Evolutionary conservation across 2,113 vertebrate genomes (phyloP).

Genomic region (Lates calcarifer): DNA sequence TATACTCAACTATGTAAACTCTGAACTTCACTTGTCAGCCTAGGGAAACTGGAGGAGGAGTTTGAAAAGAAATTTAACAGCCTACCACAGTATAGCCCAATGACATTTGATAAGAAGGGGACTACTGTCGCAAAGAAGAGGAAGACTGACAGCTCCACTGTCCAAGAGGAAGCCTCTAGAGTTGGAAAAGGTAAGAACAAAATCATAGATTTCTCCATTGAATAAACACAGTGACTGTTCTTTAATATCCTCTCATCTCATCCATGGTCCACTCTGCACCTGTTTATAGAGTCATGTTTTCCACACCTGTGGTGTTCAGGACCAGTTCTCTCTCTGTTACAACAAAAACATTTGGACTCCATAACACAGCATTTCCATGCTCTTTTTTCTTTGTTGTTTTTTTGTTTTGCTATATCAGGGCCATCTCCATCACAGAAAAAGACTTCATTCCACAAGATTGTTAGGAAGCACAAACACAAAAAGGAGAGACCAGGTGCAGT

Average conservation of each 20-base stretch:
- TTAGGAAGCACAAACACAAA: slow-evolving; percentile 96
- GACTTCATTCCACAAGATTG: slow-evolving; percentile 96
- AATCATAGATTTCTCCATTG: not conserved
- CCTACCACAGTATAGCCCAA: slow-evolving; percentile 95
- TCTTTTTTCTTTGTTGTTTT: slow-evolving; percentile 69
- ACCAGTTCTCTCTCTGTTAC: slow-evolving; percentile 27
- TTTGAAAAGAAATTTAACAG: slow-evolving; percentile 99
- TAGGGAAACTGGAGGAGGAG: slow-evolving; percentile 97
- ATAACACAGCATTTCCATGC: slow-evolving; percentile 81
- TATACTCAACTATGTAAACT: slow-evolving; percentile 12
- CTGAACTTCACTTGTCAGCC: slow-evolving; percentile 75
- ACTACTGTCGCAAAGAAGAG: slow-evolving; percentile 91
- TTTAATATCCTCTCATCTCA: slow-evolving; percentile 49
- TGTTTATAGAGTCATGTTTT: slow-evolving; percentile 32
- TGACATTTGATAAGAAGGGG: slow-evolving; percentile 97
- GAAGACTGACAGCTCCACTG: slow-evolving; percentile 84
- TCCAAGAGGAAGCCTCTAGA: slow-evolving; percentile 86
- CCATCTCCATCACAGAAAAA: slow-evolving; percentile 96
- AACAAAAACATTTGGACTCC: slow-evolving; percentile 52
- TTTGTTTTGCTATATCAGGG: slow-evolving; percentile 85
- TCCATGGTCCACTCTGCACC: slow-evolving; percentile 42
- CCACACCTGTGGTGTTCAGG: slow-evolving; percentile 21
- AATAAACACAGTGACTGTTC: not conserved
- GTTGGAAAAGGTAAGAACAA: slow-evolving; percentile 84
- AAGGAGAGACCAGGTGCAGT: slow-evolving; percentile 92